A percentile compares a stretch with the other conserved stretches of the same genome.
Evolutionary conservation across 2,888 invertebrate species (phyloP).

Genomic region (Allygus modestus): DNA sequence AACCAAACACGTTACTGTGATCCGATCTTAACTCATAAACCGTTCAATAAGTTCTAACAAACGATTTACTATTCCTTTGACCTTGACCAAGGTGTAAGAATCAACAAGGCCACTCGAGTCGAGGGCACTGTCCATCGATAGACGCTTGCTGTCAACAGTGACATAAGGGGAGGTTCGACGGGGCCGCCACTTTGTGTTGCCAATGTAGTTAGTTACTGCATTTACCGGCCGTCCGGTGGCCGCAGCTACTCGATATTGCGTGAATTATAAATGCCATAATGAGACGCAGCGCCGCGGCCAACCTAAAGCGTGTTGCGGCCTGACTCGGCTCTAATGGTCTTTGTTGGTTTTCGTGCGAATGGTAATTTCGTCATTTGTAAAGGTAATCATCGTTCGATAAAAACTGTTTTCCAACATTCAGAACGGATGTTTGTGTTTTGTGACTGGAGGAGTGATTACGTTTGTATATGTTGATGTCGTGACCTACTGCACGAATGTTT

Average conservation of each 20-base stretch:
- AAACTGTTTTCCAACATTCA: neutral
- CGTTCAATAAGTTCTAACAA: too few species aligned
- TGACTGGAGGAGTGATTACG: neutral
- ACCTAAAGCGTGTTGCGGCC: neutral
- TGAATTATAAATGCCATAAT: slow-evolving; percentile 26
- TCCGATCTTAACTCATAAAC: too few species aligned
- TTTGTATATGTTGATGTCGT: neutral
- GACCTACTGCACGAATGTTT: too few species aligned
- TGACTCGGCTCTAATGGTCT: slow-evolving; percentile 18
- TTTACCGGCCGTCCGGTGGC: neutral
- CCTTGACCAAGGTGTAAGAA: too few species aligned
- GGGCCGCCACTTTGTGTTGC: neutral
- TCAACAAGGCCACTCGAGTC: too few species aligned
- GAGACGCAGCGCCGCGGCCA: neutral
- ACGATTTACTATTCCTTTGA: too few species aligned
- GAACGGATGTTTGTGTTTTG: slow-evolving; percentile 34
- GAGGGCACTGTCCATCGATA: neutral
- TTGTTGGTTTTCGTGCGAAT: slow-evolving; percentile 25
- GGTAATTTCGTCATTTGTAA: slow-evolving; percentile 35
- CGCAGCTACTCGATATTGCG: neutral
- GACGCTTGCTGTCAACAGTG: neutral
- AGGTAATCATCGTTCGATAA: slow-evolving; percentile 24
- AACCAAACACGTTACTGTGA: too few species aligned
- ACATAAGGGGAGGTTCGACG: too few species aligned
- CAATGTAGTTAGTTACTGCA: neutral